phyloP scores from a whole-genome alignment of 2,797 vertebrate genomes.

The Brachyrhaphis roseni region DNA sequence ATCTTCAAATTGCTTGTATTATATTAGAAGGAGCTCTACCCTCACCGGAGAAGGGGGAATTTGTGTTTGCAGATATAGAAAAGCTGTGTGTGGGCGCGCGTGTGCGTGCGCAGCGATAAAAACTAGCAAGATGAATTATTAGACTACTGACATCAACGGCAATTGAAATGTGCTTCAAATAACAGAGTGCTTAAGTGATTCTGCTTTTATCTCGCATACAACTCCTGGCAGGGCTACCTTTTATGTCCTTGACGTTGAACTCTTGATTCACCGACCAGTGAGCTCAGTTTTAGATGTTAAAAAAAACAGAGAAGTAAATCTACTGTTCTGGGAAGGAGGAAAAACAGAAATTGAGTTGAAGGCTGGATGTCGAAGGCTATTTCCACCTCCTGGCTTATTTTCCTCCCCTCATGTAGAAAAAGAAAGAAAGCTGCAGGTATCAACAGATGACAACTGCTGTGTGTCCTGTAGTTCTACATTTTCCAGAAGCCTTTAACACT shows the following conservation, averaged over 20 bases:
- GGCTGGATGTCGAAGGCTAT: slow-evolving; percentile 42
- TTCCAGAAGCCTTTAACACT: slow-evolving; percentile 21
- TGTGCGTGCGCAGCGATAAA: slow-evolving; percentile 38
- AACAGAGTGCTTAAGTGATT: slow-evolving; percentile 75
- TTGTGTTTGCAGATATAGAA: slow-evolving; percentile 50
- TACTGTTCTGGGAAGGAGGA: slow-evolving; percentile 58
- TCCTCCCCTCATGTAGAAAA: slow-evolving; percentile 62
- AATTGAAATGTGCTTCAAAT: slow-evolving; percentile 74
- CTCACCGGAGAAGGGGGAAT: slow-evolving; percentile 50
- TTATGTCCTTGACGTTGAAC: slow-evolving; percentile 69
- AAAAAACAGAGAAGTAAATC: slow-evolving; percentile 7
- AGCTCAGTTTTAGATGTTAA: slow-evolving; percentile 73
- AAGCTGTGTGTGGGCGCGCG: slow-evolving; percentile 22
- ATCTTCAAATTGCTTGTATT: slow-evolving; percentile 73
- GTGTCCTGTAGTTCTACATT: slow-evolving; percentile 59
- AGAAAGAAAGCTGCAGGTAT: slow-evolving; percentile 65
- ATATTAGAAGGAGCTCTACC: slow-evolving; percentile 61
- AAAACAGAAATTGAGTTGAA: slow-evolving; percentile 66
- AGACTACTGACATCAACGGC: slow-evolving; percentile 70
- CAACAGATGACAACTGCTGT: slow-evolving; percentile 76
- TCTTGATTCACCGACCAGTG: slow-evolving; percentile 71
- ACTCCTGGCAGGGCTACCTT: slow-evolving; percentile 69
- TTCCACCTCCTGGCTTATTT: slow-evolving; percentile 63
- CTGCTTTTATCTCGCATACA: slow-evolving; percentile 73
- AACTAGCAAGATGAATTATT: slow-evolving; percentile 69